Evolutionary conservation across 2,113 vertebrate species (phyloP), one percentile per base, ranked within the genome.

Genomic region (Microcebus tavaratra): DNA sequence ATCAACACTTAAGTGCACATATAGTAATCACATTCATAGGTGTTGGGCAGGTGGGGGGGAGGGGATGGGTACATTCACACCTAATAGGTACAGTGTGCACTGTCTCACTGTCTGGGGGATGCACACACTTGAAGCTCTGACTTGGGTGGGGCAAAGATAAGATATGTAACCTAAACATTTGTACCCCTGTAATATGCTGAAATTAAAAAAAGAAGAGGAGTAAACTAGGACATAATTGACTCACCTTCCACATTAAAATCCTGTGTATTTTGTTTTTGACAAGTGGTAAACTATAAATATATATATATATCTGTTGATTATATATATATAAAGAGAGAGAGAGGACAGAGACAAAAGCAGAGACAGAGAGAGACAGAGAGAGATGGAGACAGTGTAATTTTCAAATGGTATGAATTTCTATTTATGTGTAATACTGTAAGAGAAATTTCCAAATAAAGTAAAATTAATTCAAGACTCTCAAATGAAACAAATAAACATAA

Each of bases 371-470:
- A 63, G 11, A 73, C 1, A 68, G 2, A 68, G 12, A 50, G 57
- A 68, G 29, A 36, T 10, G 20, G n/a, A 79, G n/a, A 21, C 3
- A 23, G 25, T 45, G 8, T 1, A 1, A 92, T 70, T 67, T 72
- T 91, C 57, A 94, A 79, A 75, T n/a, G n/a, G 14, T 50, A 2
- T 84, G 20, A 45, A 88, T 85, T 94, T 94, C 83, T 65, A 55
- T 67, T 84, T 68, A 50, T 29, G 14, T 88, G 34, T 82, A 21
- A 67, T 93, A 31, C 3, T 89, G 0, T 96, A 88, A 76, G 36
- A 87, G 14, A 96, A 96, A 96, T 91, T 91, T 86, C 83, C 75
- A 95, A 96, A 86, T 73, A 25, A 67, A 87, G 23, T 79, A 84
- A 86, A 91, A 91, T 89, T 27, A 95, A 61, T 42, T 81, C 61